Conservation (phyloP, 2,888 invertebrate species). For the Sinopyrophorus schimmeli region DNA sequence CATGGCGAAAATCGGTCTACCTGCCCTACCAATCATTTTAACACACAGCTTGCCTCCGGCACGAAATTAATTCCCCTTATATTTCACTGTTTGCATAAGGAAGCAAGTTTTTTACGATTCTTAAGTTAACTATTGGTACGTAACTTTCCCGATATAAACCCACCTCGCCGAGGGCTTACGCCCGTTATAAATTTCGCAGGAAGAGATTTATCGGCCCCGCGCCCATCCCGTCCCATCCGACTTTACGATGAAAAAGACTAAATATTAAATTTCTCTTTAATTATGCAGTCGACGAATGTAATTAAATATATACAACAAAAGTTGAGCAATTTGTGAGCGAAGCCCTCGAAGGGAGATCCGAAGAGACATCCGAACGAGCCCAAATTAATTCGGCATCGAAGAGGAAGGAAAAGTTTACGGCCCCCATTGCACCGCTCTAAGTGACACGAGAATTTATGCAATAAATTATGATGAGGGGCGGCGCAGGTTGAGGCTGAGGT, state of each 20-base stretch:
- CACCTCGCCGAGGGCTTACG: slow-evolving; percentile 4
- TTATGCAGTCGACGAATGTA: too few species aligned
- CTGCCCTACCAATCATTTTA: slow-evolving; percentile 38
- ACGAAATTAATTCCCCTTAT: slow-evolving; percentile 27
- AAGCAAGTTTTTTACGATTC: slow-evolving; percentile 12
- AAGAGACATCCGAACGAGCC: too few species aligned
- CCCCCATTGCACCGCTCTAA: slow-evolving; percentile 13
- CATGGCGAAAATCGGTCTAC: slow-evolving; percentile 39
- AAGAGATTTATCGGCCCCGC: too few species aligned
- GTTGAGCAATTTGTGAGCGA: too few species aligned
- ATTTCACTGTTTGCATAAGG: slow-evolving; percentile 16
- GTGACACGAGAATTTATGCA: slow-evolving; percentile 24
- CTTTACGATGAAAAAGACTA: too few species aligned
- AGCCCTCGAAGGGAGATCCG: background rate
- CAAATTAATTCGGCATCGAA: too few species aligned
- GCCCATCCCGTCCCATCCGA: too few species aligned
- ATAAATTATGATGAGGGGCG: slow-evolving; percentile 30
- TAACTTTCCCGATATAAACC: slow-evolving; percentile 2
- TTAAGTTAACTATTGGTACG: slow-evolving; percentile 15
- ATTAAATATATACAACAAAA: too few species aligned
- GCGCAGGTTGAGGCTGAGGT: slow-evolving; percentile 32
- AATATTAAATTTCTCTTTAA: too few species aligned
- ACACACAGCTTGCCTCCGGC: slow-evolving; percentile 26
- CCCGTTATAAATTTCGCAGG: slow-evolving; percentile 5
- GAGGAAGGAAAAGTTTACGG: too few species aligned